phyloP scores from a whole-genome alignment of 2,888 invertebrate genomes.

The Mythimna impura region DNA sequence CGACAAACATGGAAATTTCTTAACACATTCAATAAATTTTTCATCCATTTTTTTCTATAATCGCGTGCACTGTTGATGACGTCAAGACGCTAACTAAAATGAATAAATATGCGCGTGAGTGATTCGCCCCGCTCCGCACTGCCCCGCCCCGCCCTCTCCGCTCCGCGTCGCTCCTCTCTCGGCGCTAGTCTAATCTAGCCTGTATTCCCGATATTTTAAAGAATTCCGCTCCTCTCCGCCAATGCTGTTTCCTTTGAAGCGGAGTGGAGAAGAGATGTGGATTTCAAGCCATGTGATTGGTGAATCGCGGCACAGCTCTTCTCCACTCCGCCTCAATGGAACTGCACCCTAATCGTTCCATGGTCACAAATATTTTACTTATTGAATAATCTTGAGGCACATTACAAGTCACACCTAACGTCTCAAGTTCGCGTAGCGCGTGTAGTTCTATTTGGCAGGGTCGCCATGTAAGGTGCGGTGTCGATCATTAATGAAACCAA shows the following conservation, averaged over 20 bases:
- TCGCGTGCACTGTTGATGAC: slow-evolving; percentile 2
- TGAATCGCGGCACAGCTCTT: background rate
- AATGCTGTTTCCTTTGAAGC: slow-evolving; percentile 14
- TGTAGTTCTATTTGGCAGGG: too few relatives aligned
- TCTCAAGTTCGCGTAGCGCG: too few relatives aligned
- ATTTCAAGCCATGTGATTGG: slow-evolving; percentile 2
- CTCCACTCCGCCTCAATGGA: too few relatives aligned
- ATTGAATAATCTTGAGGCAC: too few relatives aligned
- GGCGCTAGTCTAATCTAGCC: slow-evolving; percentile 12
- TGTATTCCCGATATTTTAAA: slow-evolving; percentile 18
- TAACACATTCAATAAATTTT: too few relatives aligned
- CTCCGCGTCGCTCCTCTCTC: slow-evolving; percentile 20
- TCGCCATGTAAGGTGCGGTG: too few relatives aligned
- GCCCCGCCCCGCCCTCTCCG: slow-evolving; percentile 10
- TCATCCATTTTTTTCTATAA: too few relatives aligned
- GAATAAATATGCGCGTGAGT: slow-evolving; percentile 15
- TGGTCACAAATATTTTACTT: too few relatives aligned
- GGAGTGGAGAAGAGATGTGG: slow-evolving; percentile 1
- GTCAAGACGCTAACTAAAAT: slow-evolving; percentile 20
- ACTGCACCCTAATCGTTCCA: too few relatives aligned
- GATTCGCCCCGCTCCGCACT: slow-evolving; percentile 14
- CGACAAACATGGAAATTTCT: too few relatives aligned
- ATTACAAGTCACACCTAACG: too few relatives aligned
- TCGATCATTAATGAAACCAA: too few relatives aligned
- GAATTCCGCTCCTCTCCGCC: slow-evolving; percentile 14